Evolutionary conservation across 2,888 invertebrate species (phyloP), one percentile per base, ranked within the genome.

Genomic region (Unio delphinus): DNA sequence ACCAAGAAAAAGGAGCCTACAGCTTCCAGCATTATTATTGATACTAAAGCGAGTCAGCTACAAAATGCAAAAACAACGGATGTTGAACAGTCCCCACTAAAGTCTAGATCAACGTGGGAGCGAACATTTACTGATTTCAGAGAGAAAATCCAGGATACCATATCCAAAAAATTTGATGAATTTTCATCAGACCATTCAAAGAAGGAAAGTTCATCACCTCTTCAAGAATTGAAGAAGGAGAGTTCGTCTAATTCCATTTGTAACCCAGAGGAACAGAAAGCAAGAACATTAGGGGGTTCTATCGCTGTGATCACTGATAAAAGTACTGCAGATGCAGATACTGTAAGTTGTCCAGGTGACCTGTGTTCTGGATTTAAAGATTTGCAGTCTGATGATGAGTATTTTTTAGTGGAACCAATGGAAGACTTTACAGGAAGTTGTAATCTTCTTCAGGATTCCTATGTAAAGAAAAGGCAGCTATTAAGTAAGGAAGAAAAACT

Each of bases 91-190:
- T 45, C 45, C 45, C 45, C 45, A 45, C 45, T 45, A 45, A 15
- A 15, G 15, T 45, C 45, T 15, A 45, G 0, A 45, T 34, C 34
- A 8, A 76, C 76, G 15, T 70, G 74, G 34, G 34, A 34, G 54
- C 79, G 79, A 55, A 79, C 73, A 62, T 71, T 79, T n/a, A 73
- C 79, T 28, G 86, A 76, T 64, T 74, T 80, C 6, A 80, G 71
- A 58, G 79, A 70, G 18, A 79, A 80, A 72, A 75, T 77, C 15
- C 72, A 77, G 55, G 78, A 83, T 58, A 79, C 79, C 64, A 80
- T 85, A 55, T 75, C 73, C 8, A 83, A 81, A 68, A 85, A 80
- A 66, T 77, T 81, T 45, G 86, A 85, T 63, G 85, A 84, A 63
- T 69, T 87, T 65, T 81, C 82, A 17, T 61, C 71, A 0, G 67